Percentiles rank a stretch among this genome's conserved stretches.
Evolutionary conservation across 2,113 vertebrate species (phyloP).

Genomic region (Vulpes ferrilata): DNA sequence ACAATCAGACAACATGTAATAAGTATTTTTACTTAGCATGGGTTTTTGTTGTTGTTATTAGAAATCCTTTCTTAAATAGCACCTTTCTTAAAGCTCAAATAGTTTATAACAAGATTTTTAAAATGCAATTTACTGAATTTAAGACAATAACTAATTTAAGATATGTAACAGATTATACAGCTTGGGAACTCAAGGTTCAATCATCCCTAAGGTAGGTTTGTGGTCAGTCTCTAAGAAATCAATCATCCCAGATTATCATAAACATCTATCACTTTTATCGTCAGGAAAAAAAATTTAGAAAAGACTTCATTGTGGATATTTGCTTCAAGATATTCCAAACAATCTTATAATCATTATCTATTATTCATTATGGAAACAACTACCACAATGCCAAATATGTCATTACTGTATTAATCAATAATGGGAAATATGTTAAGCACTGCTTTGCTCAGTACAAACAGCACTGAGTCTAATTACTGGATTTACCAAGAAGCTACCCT

Average conservation of each 20-base stretch:
- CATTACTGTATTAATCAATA: constrained; percentile 62
- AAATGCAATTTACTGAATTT: constrained; percentile 67
- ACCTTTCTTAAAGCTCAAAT: constrained; percentile 68
- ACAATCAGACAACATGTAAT: constrained; percentile 20
- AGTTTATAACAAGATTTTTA: constrained; percentile 42
- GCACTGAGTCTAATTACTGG: constrained; percentile 54
- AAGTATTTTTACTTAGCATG: constrained; percentile 48
- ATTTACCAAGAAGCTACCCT: constrained; percentile 65
- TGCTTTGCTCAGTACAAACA: constrained; percentile 70
- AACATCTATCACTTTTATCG: constrained; percentile 31
- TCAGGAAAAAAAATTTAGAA: constrained; percentile 11
- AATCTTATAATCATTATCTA: constrained; percentile 11
- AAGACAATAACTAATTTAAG: constrained; percentile 59
- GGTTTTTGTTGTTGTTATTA: constrained; percentile 52
- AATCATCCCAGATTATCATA: constrained; percentile 57
- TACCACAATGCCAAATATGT: constrained; percentile 64
- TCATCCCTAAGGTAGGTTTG: not conserved
- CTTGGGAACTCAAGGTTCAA: constrained; percentile 50
- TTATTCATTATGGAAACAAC: constrained; percentile 55
- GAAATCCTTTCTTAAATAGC: constrained; percentile 72
- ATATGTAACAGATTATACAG: constrained; percentile 51
- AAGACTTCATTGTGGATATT: constrained; percentile 35
- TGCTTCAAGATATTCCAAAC: constrained; percentile 27
- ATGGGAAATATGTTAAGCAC: constrained; percentile 64
- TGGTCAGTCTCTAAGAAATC: not conserved